Evolutionary conservation across 2,888 invertebrate species (phyloP).

Genomic region (Mantis religiosa): DNA sequence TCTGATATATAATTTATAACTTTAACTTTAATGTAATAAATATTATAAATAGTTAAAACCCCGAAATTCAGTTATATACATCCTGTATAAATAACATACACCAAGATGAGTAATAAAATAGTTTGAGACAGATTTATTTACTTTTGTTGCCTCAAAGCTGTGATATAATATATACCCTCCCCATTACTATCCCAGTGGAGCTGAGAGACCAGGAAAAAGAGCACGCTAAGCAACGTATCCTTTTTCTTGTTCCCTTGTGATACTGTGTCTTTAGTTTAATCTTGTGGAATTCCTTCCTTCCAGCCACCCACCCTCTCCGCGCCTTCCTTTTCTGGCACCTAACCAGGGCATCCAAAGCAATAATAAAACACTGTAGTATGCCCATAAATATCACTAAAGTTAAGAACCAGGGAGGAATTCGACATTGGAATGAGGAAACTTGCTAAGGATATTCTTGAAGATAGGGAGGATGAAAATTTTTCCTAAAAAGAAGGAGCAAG

Average conservation of each 20-base stretch:
- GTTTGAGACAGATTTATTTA: no score
- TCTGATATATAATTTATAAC: no score
- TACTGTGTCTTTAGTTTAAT: constrained; percentile 29
- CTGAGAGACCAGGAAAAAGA: neutral
- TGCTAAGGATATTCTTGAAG: neutral
- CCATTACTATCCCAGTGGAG: neutral
- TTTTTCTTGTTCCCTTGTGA: constrained; percentile 12
- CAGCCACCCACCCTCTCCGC: neutral
- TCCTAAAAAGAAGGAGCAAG: neutral
- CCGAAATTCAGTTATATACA: no score
- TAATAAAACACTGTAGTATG: constrained; percentile 30
- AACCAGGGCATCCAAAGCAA: constrained; percentile 23
- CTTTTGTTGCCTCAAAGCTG: no score
- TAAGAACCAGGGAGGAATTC: constrained; percentile 14
- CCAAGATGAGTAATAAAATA: no score
- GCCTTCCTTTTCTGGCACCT: constrained; percentile 20
- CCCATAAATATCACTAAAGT: constrained; percentile 30
- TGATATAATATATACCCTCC: neutral
- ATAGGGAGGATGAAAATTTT: neutral
- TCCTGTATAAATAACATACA: no score
- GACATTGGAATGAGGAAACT: neutral
- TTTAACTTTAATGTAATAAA: no score
- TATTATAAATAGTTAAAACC: no score
- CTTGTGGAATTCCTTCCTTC: constrained; percentile 26
- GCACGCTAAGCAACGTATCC: neutral